phyloP scores from a whole-genome alignment of 1,140 invertebrate species.

The Cepaea nemoralis region DNA sequence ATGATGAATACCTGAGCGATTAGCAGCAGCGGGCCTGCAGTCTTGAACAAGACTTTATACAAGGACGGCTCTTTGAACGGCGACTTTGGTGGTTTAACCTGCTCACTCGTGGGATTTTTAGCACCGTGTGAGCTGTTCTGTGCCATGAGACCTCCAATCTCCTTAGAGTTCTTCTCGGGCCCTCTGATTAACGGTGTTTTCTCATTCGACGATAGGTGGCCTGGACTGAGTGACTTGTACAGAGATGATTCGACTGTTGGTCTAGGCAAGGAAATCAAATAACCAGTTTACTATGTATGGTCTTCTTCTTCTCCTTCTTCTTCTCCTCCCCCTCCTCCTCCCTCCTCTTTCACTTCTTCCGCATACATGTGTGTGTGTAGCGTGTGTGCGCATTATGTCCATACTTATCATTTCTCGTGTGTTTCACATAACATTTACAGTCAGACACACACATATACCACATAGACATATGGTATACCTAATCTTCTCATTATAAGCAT shows the following conservation, averaged over 20 bases:
- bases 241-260: neutral
- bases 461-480: too few relatives aligned
- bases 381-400: too few relatives aligned
- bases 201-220: neutral
- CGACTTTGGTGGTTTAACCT: neutral
- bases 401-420: too few relatives aligned
- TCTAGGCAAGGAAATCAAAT: neutral
- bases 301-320: too few relatives aligned
- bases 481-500: slow-evolving; percentile 28
- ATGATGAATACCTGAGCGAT: slow-evolving; percentile 21
- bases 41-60: slow-evolving; percentile 3
- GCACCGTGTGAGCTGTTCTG: neutral
- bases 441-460: too few relatives aligned
- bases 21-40: neutral
- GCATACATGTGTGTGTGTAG: too few relatives aligned
- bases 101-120: neutral
- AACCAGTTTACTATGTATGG: too few relatives aligned
- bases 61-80: slow-evolving; percentile 14
- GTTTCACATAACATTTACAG: too few relatives aligned
- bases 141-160: neutral
- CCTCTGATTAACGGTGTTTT: slow-evolving; percentile 18
- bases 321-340: too few relatives aligned
- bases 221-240: neutral
- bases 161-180: neutral
- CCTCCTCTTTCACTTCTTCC: too few relatives aligned